Percentiles rank a stretch among this genome's conserved stretches.
These are phyloP conservation scores for Grallaria varia DNA, from an alignment of 2,113 vertebrate species.

Conservation along the genomic window DNA sequence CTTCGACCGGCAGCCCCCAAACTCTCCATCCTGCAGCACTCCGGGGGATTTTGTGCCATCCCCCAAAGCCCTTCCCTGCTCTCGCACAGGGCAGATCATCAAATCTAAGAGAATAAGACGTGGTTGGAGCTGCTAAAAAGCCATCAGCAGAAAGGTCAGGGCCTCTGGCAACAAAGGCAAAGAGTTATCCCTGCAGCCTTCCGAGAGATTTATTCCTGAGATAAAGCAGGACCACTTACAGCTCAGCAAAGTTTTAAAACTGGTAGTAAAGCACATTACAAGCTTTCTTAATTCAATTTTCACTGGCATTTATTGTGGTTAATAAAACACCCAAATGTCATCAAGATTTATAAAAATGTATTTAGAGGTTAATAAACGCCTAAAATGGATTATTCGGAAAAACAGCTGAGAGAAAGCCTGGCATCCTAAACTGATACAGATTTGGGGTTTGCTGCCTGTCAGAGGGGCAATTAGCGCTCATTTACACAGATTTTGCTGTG, in stretches of 20 bases:
- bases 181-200: constrained; percentile 4
- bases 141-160: constrained; percentile 69
- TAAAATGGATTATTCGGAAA: constrained; percentile 57
- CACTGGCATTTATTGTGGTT: constrained; percentile 74
- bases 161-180: constrained; percentile 21
- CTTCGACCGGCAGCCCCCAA: not conserved
- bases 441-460: constrained; percentile 31
- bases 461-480: constrained; percentile 51
- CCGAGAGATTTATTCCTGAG: constrained; percentile 63
- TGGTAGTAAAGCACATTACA: constrained; percentile 69
- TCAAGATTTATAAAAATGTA: constrained; percentile 69
- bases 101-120: constrained; percentile 56
- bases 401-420: constrained; percentile 10
- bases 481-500: constrained; percentile 2
- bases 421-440: constrained; percentile 44
- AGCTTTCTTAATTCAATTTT: constrained; percentile 77
- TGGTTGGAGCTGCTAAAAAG: constrained; percentile 63
- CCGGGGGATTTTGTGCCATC: not conserved
- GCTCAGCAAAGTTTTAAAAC: constrained; percentile 48
- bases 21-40: not conserved
- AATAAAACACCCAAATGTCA: constrained; percentile 77
- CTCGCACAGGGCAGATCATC: constrained; percentile 52
- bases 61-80: not conserved
- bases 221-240: constrained; percentile 54
- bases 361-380: constrained; percentile 74